Evolutionary conservation across 2,888 invertebrate species (phyloP).

Genomic region (Meandrusa payeni): DNA sequence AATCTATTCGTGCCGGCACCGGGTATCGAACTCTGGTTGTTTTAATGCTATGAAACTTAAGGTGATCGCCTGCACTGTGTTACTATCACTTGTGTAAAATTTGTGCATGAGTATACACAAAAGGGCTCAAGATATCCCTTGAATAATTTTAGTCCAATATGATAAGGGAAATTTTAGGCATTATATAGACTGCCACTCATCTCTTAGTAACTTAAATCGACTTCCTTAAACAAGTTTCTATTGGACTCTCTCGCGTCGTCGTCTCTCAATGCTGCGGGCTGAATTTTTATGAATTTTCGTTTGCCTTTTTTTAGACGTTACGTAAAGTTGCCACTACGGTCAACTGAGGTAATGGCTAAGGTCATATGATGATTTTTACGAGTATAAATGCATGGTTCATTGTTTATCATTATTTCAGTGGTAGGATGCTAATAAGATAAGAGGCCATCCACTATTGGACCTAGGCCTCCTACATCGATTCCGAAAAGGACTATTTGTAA

Average conservation of each 20-base stretch:
- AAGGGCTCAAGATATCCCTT: no score
- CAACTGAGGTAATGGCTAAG: slow-evolving; percentile 31
- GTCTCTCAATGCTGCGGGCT: slow-evolving; percentile 43
- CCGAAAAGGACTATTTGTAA: no score
- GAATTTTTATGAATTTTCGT: slow-evolving; percentile 72
- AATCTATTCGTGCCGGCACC: no score
- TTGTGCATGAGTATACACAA: no score
- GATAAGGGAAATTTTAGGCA: slow-evolving; percentile 2
- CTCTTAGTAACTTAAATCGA: slow-evolving; percentile 71
- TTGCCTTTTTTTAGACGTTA: slow-evolving; percentile 56
- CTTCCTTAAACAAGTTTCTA: slow-evolving; percentile 65
- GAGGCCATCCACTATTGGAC: no score
- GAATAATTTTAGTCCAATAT: neutral
- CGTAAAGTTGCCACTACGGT: slow-evolving; percentile 52
- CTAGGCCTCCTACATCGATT: no score
- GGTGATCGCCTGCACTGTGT: no score
- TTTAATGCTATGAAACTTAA: no score
- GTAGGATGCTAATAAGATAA: no score
- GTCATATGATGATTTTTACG: slow-evolving; percentile 34
- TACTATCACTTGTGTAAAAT: no score
- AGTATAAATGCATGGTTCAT: slow-evolving; percentile 5
- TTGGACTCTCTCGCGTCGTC: slow-evolving; percentile 53
- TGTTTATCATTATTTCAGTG: no score
- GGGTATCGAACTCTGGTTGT: no score
- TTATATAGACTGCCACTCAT: slow-evolving; percentile 34